phyloP scores from a whole-genome alignment of 1,140 invertebrate species.

The Drosophila guanche region DNA sequence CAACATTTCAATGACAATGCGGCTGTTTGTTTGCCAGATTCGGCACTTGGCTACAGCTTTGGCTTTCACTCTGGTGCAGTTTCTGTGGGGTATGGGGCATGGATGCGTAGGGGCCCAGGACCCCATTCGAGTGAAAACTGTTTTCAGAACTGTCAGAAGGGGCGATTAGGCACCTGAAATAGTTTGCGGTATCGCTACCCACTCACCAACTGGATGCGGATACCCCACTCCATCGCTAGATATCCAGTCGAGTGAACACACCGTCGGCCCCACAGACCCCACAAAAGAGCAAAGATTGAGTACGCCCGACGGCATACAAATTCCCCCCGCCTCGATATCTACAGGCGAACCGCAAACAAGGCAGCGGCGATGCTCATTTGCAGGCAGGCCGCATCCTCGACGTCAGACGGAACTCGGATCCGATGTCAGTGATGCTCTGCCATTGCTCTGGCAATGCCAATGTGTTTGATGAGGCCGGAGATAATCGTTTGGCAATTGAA shows the following conservation, averaged over 20 bases:
- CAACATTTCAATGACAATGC: constrained; percentile 61
- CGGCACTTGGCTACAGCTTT: constrained; percentile 27
- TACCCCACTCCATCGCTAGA: background rate
- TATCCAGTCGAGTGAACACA: constrained; percentile 49
- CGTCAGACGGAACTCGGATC: constrained; percentile 1
- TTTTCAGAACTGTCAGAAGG: constrained; percentile 39
- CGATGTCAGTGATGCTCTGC: constrained; percentile 14
- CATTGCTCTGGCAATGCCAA: constrained; percentile 2
- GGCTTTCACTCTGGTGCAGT: constrained; percentile 45
- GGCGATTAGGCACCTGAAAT: constrained; percentile 53
- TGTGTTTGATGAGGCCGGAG: constrained; percentile 47
- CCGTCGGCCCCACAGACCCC: constrained; percentile 4
- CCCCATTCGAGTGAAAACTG: constrained; percentile 42
- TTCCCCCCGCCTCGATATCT: constrained; percentile 14
- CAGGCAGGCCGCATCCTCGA: constrained; percentile 42
- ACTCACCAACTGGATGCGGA: background rate
- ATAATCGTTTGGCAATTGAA: constrained; percentile 60
- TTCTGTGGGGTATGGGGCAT: background rate
- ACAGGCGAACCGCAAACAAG: constrained; percentile 37
- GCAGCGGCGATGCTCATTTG: constrained; percentile 40
- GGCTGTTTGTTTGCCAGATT: constrained; percentile 51
- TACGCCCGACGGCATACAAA: constrained; percentile 39
- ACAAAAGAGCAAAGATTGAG: constrained; percentile 43
- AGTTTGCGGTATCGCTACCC: constrained; percentile 31
- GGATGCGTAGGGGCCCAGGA: constrained; percentile 1